Evolutionary conservation across 2,797 vertebrate species (phyloP), one percentile per base, ranked within the genome.

Genomic region (Danionella dracula): DNA sequence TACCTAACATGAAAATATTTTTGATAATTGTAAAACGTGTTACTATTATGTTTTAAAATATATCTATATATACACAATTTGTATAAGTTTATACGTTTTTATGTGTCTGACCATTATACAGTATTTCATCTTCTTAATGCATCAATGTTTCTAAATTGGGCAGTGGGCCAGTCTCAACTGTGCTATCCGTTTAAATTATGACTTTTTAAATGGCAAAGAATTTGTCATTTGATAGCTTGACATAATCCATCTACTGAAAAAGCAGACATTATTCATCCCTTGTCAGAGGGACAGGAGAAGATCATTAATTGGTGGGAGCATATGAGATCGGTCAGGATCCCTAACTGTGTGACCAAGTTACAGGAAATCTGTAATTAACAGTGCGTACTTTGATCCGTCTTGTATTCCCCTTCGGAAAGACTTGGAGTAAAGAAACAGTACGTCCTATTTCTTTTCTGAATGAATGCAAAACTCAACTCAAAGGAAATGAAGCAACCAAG

Each of bases 231-330:
- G 15, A 56, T 48, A 32, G 19, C 1, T 21, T 57, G 44, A 42
- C 41, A 69, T 69, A 57, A 75, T 66, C 45, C 40, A 66, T 76
- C 57, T 38, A 1, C 42, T 31, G 16, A 64, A 29, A 42, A 29
- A 12, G 12, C 32, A 19, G 55, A 68, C 64, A 51, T 57, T 42
- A 66, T 75, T 75, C 50, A 75, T 72, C 50, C 46, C 38, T 56
- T 44, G 46, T 75, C 70, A 69, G 41, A 56, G 37, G 48, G 40
- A 53, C 65, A 56, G 70, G 10, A 23, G 70, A 74, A 59, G 68
- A 76, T 82, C 76, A 80, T 84, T 83, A 77, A 82, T 80, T 78
- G 75, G 74, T 76, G 67, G 70, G 68, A 73, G 75, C 78, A 81
- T 81, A 78, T 78, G 77, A 82, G 75, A 72, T 54, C 51, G 58